These are phyloP conservation scores for Luperina nickerlii DNA, from an alignment of 2,888 invertebrate species.

Conservation along the genomic window DNA sequence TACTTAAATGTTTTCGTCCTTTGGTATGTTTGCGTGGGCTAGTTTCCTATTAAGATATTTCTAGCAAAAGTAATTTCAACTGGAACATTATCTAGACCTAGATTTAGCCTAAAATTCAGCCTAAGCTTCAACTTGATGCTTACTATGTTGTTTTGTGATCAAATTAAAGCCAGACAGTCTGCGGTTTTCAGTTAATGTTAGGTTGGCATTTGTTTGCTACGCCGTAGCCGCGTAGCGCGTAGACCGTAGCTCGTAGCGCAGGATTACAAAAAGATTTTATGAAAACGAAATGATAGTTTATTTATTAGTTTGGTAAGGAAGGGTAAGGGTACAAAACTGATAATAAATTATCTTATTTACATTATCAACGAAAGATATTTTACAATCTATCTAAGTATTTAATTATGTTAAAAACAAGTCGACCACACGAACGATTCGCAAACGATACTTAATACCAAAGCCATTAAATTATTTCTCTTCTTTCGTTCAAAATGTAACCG, in stretches of 20 bases:
- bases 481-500: not conserved
- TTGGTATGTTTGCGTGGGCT: conserved; percentile 11
- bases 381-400: not conserved
- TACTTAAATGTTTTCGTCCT: conserved; percentile 9
- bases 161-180: conserved; percentile 32
- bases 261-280: not conserved
- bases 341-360: no score
- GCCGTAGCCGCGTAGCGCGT: conserved; percentile 39
- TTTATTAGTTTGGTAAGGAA: not conserved
- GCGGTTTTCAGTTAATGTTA: conserved; percentile 23
- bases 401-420: no score
- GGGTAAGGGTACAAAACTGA: not conserved
- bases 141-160: conserved; percentile 7
- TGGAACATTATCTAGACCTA: not conserved
- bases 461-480: no score
- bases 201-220: conserved; percentile 36
- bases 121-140: not conserved
- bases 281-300: not conserved
- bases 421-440: not conserved
- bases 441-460: not conserved
- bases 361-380: not conserved
- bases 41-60: not conserved
- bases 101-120: not conserved
- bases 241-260: conserved; percentile 4
- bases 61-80: not conserved